Evolutionary conservation across 2,888 invertebrate species (phyloP), one percentile per base, ranked within the genome.

Genomic region (Oegoconia quadripuncta): DNA sequence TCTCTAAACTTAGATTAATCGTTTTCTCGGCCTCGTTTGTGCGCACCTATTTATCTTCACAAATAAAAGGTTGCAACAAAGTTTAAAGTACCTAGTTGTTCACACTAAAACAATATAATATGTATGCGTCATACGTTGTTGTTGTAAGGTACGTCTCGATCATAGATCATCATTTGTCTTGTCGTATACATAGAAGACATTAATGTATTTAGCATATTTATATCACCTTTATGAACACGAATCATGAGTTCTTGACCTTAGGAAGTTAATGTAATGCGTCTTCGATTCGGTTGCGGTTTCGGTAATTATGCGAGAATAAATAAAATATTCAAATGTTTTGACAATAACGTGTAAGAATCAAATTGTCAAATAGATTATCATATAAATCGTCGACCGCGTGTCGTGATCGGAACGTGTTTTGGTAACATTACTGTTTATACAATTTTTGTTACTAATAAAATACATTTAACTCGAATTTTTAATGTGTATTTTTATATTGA

Each of bases 1-100:
- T 74, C 74, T 79, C 74, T 77, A 81, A 84, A 87, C 79, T 84
- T 82, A 84, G 80, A 86, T 84, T 87, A 83, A 86, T 86, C 77
- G 83, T 69, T 74, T 50, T 72, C 64, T 57, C 59, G 64, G 57
- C 70, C 71, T 68, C 65, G 67, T 64, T 62, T 51, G 59, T 63
- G 46, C n/a, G n/a, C 55, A 46, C 53, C 73, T 72, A 75, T 77
- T 74, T 75, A 66, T 74, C 68, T 73, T 63, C 39, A 46, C 57
- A 51, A 61, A 66, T 63, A 67, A 69, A 65, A 64, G 55, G 56
- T 49, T 51, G 43, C 38, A 46, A 37, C 31, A 34, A 39, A 20
- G 29, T 23, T 38, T 14, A 20, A 44, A 34, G 30, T 22, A 30
- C 17, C 33, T 20, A 13, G n/a, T n/a, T n/a, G n/a, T n/a, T n/a